phyloP scores from a whole-genome alignment of 2,113 vertebrate genomes.

The Muscicapa adusta region DNA sequence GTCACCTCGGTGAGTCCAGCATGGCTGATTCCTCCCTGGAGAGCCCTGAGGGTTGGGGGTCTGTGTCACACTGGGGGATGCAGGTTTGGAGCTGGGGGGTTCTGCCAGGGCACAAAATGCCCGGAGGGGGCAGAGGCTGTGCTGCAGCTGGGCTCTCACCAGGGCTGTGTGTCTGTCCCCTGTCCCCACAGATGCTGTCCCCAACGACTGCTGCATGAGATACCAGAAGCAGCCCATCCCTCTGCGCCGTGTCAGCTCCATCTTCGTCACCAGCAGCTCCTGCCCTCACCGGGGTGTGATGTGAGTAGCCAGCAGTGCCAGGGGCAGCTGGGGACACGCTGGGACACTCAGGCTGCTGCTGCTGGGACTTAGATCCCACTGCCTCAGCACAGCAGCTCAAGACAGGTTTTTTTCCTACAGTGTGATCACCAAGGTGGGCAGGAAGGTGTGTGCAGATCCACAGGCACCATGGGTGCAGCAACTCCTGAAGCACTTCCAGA shows the following conservation, averaged over 20 bases:
- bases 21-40: fast-evolving
- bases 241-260: fast-evolving
- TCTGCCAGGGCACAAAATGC: background rate
- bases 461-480: background rate
- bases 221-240: background rate
- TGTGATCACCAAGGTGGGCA: background rate
- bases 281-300: background rate
- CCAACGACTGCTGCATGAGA: background rate
- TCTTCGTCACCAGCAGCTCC: background rate
- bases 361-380: fast-evolving
- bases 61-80: background rate
- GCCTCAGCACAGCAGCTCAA: fast-evolving
- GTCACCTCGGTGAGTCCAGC: background rate
- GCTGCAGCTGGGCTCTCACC: background rate
- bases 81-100: background rate
- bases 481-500: background rate
- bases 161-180: background rate
- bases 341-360: background rate
- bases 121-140: background rate
- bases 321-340: fast-evolving
- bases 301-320: background rate
- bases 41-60: background rate
- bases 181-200: background rate
- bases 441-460: background rate
- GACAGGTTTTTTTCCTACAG: background rate